Base-by-base conservation (phyloP, 1,140 invertebrate species). In the Tetraneura akinire region DNA sequence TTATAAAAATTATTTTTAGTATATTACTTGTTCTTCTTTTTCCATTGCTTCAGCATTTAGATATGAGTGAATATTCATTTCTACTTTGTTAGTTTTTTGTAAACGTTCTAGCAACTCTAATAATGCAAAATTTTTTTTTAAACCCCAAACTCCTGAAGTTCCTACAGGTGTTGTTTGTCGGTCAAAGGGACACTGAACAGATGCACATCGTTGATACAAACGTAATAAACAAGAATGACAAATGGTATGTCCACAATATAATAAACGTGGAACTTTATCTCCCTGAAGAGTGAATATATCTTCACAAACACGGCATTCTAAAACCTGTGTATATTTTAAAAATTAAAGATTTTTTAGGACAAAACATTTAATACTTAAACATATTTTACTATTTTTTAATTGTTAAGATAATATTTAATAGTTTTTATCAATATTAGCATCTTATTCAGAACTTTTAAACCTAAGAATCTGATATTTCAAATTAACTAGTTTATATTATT, bases 51-150 rank as follows among this genome's bases (percentile, higher is more conserved):
- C 87, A 26, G 89, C 85, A 47, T 85, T 83, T 16, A 78, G 42
- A 11, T 78, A 78, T 42, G 74, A 42, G 16, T 78, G 62, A 21
- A 80, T 68, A 32, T 81, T 82, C 49, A 76, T 82, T 73, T 84
- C 82, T 80, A 82, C 83, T 49, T 84, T 82, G 45, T 84, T 80
- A 5, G 84, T 85, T 23, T 85, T 84, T 80, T 90, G 88, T 2
- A 90, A 82, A 83, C 87, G 87, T 83, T 91, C 90, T 5, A 91
- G 81, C 4, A 90, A 80, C 82, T 90, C 90, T 32, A 91, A 84
- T 0, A 90, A 83, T 4, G 89, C 89, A 87, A 91, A 91, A 83
- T 91, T 91, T 82, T 91, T 91, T 84, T 91, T 91, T 76, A 90
- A 83, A 37, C 88, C 88, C 86, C 88, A 90, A 11, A 90, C 87